Evolutionary conservation across 2,797 vertebrate species (phyloP), one percentile per base, ranked within the genome.

Genomic region (Meda fulgida): DNA sequence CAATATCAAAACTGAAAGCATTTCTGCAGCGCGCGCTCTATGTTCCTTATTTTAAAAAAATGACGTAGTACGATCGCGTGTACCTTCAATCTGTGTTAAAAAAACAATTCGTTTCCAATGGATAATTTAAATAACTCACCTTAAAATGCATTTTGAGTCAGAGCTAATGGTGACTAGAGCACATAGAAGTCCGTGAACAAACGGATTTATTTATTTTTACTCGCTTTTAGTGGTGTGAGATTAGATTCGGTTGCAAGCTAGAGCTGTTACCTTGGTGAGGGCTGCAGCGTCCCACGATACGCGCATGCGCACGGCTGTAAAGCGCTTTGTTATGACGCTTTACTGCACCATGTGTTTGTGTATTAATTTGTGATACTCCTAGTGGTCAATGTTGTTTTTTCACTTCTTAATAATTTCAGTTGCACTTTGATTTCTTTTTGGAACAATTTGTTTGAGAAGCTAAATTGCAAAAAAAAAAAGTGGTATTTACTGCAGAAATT

Each of bases 111-210:
- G 55, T 6, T 29, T 71, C 26, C n/a, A 26, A 6, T 70, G 53
- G 23, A 16, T 60, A 16, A 58, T 31, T 76, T 19, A 13, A 66
- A 31, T 63, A n/a, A 11, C 80, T 92, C 93, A 96, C 96, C 95
- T 95, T 95, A 91, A 95, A 95, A 60, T 90, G 92, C 79, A 96
- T 96, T 88, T 40, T 89, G 46, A 38, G 9, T 38, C 7, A 70
- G 18, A 69, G 65, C 3, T 3, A 75, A 31, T 3, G 4, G 34
- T 48, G 53, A 4, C n/a, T 29, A 26, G 51, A 58, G 40, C 19
- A 70, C 21, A 81, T 19, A 48, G 14, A 67, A 5, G 26, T 67
- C 46, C 29, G 34, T 63, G 40, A 46, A n/a, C n/a, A n/a, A n/a
- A n/a, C n/a, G n/a, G n/a, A n/a, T n/a, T n/a, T n/a, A n/a, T 40